These are phyloP conservation scores for Gastracanthus pulcherrimus DNA, from an alignment of 2,888 invertebrate genomes.

Conservation along the genomic window DNA sequence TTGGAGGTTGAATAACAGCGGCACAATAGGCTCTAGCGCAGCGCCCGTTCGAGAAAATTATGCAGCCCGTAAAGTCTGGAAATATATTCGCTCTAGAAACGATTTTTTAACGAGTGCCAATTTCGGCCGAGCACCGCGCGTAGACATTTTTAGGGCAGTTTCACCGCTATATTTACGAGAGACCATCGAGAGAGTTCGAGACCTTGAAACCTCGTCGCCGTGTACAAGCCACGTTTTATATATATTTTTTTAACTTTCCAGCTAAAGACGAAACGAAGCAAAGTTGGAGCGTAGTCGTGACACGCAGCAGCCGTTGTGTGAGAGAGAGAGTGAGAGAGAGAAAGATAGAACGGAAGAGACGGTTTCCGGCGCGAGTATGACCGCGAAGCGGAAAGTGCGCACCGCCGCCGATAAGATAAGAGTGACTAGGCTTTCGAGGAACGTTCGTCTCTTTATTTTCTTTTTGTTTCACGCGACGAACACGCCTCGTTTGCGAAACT, in stretches of 20 bases:
- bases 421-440: conserved; percentile 8
- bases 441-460: background rate
- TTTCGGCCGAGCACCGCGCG: background rate
- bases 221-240: background rate
- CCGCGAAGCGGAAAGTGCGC: conserved; percentile 45
- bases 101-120: conserved; percentile 3
- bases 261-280: no score
- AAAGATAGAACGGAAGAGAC: conserved; percentile 62
- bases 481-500: conserved; percentile 6
- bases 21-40: background rate
- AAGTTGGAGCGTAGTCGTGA: background rate
- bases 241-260: background rate
- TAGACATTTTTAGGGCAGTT: conserved; percentile 4
- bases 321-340: no score
- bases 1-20: background rate
- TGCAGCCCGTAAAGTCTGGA: background rate
- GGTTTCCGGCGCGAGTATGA: conserved; percentile 63
- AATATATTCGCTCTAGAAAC: conserved; percentile 7
- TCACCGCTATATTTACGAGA: background rate
- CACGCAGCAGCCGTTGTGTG: conserved; percentile 33
- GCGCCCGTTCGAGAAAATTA: background rate
- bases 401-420: conserved; percentile 54
- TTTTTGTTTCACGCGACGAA: conserved; percentile 12
- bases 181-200: background rate
- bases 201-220: conserved; percentile 15